Base-by-base conservation (phyloP, 2,888 invertebrate genomes). In the Drosophila atroscutellata region DNA sequence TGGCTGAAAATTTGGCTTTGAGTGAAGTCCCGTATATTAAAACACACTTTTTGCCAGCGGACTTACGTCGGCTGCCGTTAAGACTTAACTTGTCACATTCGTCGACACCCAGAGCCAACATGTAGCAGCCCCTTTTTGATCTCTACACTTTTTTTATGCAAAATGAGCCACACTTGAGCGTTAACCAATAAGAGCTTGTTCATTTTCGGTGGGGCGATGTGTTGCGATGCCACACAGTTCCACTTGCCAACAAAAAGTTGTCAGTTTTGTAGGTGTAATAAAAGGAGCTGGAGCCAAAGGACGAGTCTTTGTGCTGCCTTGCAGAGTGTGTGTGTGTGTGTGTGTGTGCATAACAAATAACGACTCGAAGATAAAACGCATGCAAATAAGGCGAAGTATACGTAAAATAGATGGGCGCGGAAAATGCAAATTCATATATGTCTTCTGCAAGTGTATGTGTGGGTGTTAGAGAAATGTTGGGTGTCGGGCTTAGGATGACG, bases 321-420 rank as follows among this genome's bases (percentile, higher is more conserved):
- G 28, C 15, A 52, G 13, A 47, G 37, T 51, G 34, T 49, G 24
- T 24, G 24, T 24, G 26, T 11, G 45, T 47, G 42, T 49, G 47
- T 45, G 55, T 66, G 67, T 59, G 68, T 68, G 66, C 66, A 64
- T 58, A 74, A 74, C 74, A 81, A 77, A 71, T 74, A 81, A 71
- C 63, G 52, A 75, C 70, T 50, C 39, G 55, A 45, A 75, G 75
- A 84, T 82, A 84, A 89, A 84, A 84, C 75, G 77, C 77, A 86
- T 83, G 82, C 85, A 84, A 89, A 89, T 80, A 73, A 70, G 77
- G 62, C 81, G 75, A 82, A 77, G 85, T 81, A 89, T 87, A 87
- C 82, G 83, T 77, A 81, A 85, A 86, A 72, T 72, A 84, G 82
- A 87, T 87, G 80, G 72, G 72, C 86, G 70, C 69, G 64, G 68